phyloP scores from a whole-genome alignment of 2,797 vertebrate species.

The Prunella strophiata region DNA sequence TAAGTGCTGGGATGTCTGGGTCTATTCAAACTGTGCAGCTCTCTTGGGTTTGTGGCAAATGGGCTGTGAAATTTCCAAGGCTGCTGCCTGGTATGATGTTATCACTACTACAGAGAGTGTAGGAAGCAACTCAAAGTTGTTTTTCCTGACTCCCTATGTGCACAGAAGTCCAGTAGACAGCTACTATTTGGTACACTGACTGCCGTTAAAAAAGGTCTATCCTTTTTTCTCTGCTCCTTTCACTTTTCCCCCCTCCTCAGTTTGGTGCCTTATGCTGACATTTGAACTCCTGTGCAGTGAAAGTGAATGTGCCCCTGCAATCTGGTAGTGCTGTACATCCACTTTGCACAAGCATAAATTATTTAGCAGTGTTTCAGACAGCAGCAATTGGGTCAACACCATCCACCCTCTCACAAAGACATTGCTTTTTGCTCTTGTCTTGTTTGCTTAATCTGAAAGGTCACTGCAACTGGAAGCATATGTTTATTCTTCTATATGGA shows the following conservation, averaged over 20 bases:
- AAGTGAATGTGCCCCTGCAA: not conserved
- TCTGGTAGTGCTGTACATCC: not conserved
- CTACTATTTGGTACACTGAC: not conserved
- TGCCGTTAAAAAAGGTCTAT: not conserved
- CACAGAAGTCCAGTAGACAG: not conserved
- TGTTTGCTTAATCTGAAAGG: not conserved
- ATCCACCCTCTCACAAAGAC: not conserved
- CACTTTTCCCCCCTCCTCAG: fast-evolving
- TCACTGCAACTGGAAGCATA: not conserved
- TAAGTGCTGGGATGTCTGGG: not conserved
- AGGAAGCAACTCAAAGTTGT: not conserved
- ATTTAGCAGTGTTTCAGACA: not conserved
- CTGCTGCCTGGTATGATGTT: not conserved
- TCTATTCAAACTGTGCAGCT: not conserved
- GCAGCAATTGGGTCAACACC: not conserved
- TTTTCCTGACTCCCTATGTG: not conserved
- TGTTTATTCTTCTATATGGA: not conserved
- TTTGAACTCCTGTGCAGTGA: not conserved
- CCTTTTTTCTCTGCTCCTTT: not conserved
- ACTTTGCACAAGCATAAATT: not conserved
- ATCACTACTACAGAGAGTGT: not conserved
- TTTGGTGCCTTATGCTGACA: not conserved
- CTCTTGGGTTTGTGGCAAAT: not conserved
- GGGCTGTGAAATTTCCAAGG: not conserved
- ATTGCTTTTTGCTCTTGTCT: not conserved